Base-by-base conservation (phyloP, 1,140 invertebrate genomes). In the Eriocheir sinensis region DNA sequence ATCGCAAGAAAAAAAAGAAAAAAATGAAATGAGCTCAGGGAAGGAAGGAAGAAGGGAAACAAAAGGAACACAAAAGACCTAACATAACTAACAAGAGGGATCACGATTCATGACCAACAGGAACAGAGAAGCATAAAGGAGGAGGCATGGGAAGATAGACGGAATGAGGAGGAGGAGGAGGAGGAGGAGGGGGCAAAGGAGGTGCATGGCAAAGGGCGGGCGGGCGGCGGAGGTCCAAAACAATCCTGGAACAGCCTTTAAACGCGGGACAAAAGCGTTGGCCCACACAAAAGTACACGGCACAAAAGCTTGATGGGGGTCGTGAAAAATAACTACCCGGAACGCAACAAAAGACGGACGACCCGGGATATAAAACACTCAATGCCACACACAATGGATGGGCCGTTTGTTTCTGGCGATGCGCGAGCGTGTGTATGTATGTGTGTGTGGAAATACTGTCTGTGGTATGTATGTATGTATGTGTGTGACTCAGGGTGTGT, bases 381-480 rank as follows among this genome's bases (percentile, higher is more conserved):
- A 9, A 53, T 41, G 88, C 44, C 36, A 34, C 44, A 90, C 1
- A 60, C 44, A 60, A 60, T 36, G 36, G 81, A 41, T 12, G 30
- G 36, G 81, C 36, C 81, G 81, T 85, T 85, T 85, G 81, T 85
- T 85, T 85, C 30, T 32, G 83, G 83, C 34, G 30, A 41, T 86
- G 83, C 36, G 60, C 60, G 60, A 21, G 86, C 60, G 9, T 72
- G 60, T 72, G 21, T n/a, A n/a, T 72, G 53, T 72, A 27, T 72
- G 53, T 72, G 6, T 72, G 21, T 72, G 60, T n/a, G 12, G 17
- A n/a, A n/a, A n/a, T 72, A n/a, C 0, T n/a, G 60, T 72, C 60
- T 72, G 60, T n/a, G 21, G 60, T 4, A 6, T n/a, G 30, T 27
- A 44, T 15, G 86, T 32, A 48, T 15, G 86, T 0, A 15, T 83